Percentiles rank a stretch among this genome's conserved stretches.
Evolutionary conservation across 2,888 invertebrate genomes (phyloP).

Genomic region (Drosophila robusta): DNA sequence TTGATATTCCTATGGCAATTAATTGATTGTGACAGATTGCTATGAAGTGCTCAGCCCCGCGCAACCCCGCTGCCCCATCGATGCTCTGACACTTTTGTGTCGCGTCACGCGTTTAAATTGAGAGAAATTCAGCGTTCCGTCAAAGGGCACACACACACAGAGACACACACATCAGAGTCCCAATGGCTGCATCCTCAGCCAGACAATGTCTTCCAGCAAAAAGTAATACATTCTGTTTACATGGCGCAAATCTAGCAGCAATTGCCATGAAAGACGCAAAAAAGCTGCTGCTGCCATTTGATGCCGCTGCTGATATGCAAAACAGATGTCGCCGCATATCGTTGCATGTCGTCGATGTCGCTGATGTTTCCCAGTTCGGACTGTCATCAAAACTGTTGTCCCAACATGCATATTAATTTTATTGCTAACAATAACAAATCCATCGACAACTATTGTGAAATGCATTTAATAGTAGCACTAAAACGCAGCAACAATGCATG

Average conservation of each 20-base stretch:
- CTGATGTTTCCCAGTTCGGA: conserved; percentile 42
- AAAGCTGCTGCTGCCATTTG: conserved; percentile 41
- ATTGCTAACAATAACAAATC: conserved; percentile 78
- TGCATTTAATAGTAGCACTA: conserved; percentile 70
- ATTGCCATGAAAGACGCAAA: conserved; percentile 52
- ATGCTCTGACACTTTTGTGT: conserved; percentile 72
- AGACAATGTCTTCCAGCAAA: conserved; percentile 55
- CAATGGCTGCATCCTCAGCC: conserved; percentile 27
- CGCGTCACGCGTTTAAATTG: conserved; percentile 75
- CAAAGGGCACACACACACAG: neutral
- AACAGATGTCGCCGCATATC: conserved; percentile 61
- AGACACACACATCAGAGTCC: neutral
- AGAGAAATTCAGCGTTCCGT: conserved; percentile 42
- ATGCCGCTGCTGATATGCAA: conserved; percentile 63
- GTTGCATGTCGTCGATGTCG: conserved; percentile 25
- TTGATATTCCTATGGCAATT: conserved; percentile 77
- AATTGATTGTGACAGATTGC: conserved; percentile 81
- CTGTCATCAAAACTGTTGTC: conserved; percentile 69
- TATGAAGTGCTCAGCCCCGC: conserved; percentile 51
- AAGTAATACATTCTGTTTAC: conserved; percentile 58
- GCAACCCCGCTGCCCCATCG: neutral
- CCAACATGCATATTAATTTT: conserved; percentile 76
- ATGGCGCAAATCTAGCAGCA: conserved; percentile 45
- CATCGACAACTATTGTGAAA: conserved; percentile 74
- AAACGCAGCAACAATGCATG: conserved; percentile 52